A percentile compares a stretch with the other conserved stretches of the same genome.
These are phyloP conservation scores for Himantopus leucocephalus DNA, from an alignment of 2,113 vertebrate species.

Conservation along the genomic window DNA sequence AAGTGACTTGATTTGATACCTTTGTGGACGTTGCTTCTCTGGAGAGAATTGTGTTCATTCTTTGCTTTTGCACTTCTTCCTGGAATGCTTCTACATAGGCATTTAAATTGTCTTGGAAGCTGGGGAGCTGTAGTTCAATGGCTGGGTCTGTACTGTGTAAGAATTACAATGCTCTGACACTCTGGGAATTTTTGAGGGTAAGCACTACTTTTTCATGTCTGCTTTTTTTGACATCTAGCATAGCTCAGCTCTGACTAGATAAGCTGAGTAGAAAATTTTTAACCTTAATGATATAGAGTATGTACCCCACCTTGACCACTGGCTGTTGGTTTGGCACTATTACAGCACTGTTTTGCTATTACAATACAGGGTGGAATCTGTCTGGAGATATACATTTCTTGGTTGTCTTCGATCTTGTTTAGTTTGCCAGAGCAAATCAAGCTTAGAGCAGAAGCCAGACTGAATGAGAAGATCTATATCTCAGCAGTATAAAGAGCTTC, in stretches of 20 bases:
- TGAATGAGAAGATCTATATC: neutral
- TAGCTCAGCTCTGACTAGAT: neutral
- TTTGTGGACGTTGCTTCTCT: neutral
- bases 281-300: neutral
- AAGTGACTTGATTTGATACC: neutral
- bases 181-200: neutral
- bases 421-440: neutral
- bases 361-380: neutral
- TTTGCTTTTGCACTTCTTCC: neutral
- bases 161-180: neutral
- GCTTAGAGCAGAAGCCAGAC: neutral
- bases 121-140: neutral
- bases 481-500: neutral
- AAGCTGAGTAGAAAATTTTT: neutral
- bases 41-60: neutral
- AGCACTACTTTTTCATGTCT: neutral
- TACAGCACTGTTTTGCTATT: neutral
- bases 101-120: neutral
- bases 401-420: neutral
- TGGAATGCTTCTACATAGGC: neutral
- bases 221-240: neutral
- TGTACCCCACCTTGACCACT: neutral
- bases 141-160: neutral
- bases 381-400: neutral
- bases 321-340: neutral